These are phyloP conservation scores for Tenodera sinensis DNA, from an alignment of 2,888 invertebrate species.

Conservation along the genomic window DNA sequence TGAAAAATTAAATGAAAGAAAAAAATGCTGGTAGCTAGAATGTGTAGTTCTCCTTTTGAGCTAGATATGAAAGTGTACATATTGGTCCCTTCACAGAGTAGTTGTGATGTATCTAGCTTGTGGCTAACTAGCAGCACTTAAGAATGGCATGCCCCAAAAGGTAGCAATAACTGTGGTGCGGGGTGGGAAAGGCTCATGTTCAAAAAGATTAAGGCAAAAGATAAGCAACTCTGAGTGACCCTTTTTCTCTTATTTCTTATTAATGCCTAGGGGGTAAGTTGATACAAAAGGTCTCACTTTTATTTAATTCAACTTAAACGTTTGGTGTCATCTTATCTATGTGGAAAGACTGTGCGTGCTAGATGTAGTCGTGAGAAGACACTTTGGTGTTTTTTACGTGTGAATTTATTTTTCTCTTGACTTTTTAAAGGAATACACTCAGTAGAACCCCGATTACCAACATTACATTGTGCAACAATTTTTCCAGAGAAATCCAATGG, in stretches of 20 bases:
- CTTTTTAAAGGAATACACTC: slow-evolving; percentile 34
- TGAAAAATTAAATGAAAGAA: neutral
- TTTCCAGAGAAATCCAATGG: neutral
- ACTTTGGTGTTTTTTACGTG: slow-evolving; percentile 30
- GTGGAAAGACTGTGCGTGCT: slow-evolving; percentile 65
- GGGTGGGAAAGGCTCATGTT: neutral
- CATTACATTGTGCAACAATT: neutral
- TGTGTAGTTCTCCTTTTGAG: neutral
- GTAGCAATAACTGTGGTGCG: neutral
- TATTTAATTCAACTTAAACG: slow-evolving; percentile 31
- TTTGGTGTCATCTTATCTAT: slow-evolving; percentile 63
- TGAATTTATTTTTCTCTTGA: slow-evolving; percentile 26
- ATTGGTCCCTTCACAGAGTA: neutral
- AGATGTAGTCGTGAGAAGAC: slow-evolving; percentile 32
- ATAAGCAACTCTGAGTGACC: neutral
- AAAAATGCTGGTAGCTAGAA: neutral
- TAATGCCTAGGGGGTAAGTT: neutral
- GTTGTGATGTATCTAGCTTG: neutral
- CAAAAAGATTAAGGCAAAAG: neutral
- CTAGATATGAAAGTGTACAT: neutral
- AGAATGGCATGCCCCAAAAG: neutral
- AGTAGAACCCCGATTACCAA: slow-evolving; percentile 16
- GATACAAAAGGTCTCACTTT: slow-evolving; percentile 32
- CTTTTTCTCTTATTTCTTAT: neutral
- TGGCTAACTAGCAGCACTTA: neutral